phyloP scores from a whole-genome alignment of 2,888 invertebrate genomes.

The Balanococcus diminutus region DNA sequence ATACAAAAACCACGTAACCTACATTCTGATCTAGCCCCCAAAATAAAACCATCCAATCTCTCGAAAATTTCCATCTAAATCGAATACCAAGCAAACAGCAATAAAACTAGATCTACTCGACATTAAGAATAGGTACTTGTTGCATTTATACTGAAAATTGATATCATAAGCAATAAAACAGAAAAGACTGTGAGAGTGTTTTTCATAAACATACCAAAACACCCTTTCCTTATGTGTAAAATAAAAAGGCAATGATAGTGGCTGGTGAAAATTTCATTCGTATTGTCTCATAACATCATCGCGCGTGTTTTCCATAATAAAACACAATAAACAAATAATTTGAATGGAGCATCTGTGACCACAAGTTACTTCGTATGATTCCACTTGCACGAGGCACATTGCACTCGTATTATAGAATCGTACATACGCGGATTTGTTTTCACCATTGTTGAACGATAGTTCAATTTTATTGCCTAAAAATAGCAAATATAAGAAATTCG shows the following conservation, averaged over 20 bases:
- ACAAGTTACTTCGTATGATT: background rate
- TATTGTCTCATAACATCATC: background rate
- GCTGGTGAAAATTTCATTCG: background rate
- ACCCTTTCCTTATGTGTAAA: constrained; percentile 1
- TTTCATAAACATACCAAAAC: background rate
- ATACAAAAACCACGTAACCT: too few relatives aligned
- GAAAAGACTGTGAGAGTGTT: background rate
- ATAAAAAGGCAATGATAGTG: background rate
- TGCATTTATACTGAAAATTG: background rate
- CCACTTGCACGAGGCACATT: background rate
- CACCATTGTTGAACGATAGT: background rate
- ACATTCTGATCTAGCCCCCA: background rate
- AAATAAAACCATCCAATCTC: background rate
- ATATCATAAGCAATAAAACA: constrained; percentile 11
- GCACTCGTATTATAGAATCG: background rate
- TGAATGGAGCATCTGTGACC: background rate
- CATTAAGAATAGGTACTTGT: background rate
- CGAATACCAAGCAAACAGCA: background rate
- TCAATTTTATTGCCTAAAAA: background rate
- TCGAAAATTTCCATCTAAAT: background rate
- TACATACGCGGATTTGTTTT: background rate
- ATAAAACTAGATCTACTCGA: background rate
- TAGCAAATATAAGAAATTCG: background rate
- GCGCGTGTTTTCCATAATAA: background rate
- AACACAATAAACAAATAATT: background rate